phyloP scores from a whole-genome alignment of 2,888 invertebrate genomes.

The Phaonia tiefii region DNA sequence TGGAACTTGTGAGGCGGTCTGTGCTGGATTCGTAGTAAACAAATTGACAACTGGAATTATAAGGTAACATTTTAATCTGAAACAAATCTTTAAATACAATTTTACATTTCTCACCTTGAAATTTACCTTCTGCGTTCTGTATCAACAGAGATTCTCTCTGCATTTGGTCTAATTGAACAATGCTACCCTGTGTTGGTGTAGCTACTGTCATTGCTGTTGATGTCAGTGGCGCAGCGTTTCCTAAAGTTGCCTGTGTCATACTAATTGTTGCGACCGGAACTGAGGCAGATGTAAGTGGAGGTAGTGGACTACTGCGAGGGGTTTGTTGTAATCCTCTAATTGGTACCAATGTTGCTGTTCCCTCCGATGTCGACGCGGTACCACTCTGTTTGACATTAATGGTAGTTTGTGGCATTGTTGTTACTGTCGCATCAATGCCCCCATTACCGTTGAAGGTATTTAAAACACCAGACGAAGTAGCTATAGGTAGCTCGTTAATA shows the following conservation, averaged over 20 bases:
- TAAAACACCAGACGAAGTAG: constrained; percentile 57
- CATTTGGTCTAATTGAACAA: constrained; percentile 74
- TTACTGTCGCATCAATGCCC: neutral
- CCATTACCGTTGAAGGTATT: constrained; percentile 14
- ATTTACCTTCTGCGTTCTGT: constrained; percentile 76
- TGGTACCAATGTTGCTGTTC: constrained; percentile 47
- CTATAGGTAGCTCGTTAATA: constrained; percentile 68
- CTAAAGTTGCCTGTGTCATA: constrained; percentile 59
- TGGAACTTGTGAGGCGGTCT: constrained; percentile 66
- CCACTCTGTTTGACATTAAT: constrained; percentile 20
- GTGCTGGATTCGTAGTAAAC: constrained; percentile 71
- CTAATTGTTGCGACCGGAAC: constrained; percentile 53
- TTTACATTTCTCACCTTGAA: constrained; percentile 74
- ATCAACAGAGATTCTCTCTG: constrained; percentile 75
- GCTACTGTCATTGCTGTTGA: constrained; percentile 47
- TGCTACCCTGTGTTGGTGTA: constrained; percentile 64
- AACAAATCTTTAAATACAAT: neutral
- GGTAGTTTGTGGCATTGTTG: constrained; percentile 38
- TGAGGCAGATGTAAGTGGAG: constrained; percentile 52
- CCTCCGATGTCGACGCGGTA: constrained; percentile 19
- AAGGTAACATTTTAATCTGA: neutral
- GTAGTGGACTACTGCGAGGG: constrained; percentile 37
- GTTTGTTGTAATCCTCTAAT: constrained; percentile 49
- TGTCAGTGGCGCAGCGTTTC: constrained; percentile 43
- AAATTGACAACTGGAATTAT: constrained; percentile 75